Conservation (phyloP, 1,140 invertebrate species). For the Drosophila tristis region DNA sequence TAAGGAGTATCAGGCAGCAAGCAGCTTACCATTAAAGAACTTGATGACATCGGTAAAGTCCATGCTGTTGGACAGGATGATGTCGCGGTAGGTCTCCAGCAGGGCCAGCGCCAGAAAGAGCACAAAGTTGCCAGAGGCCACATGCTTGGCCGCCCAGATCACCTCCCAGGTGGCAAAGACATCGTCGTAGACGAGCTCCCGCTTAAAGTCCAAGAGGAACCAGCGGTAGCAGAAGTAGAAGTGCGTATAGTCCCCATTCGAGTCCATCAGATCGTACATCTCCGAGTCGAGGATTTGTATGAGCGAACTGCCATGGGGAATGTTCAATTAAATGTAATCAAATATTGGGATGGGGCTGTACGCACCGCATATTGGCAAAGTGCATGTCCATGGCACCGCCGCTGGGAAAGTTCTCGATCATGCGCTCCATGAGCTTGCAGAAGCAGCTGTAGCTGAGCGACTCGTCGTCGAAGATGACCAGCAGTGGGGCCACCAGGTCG, state of each 20-base stretch:
- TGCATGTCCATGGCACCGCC: constrained; percentile 97
- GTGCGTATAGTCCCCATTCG: constrained; percentile 97
- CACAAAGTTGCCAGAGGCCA: constrained; percentile 95
- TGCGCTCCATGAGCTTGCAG: constrained; percentile 94
- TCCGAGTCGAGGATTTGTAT: constrained; percentile 96
- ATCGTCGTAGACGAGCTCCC: constrained; percentile 95
- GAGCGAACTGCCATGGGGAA: constrained; percentile 85
- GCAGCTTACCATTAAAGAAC: constrained; percentile 94
- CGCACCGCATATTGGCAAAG: constrained; percentile 96
- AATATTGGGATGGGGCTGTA: background rate
- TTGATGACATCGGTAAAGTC: constrained; percentile 99
- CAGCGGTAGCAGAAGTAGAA: constrained; percentile 99
- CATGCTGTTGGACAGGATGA: constrained; percentile 97
- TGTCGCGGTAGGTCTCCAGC: constrained; percentile 96
- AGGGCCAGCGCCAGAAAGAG: constrained; percentile 96
- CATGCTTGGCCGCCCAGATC: constrained; percentile 96
- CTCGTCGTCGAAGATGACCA: constrained; percentile 97
- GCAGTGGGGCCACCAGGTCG: constrained; percentile 95
- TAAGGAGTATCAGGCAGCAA: background rate
- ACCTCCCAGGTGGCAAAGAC: constrained; percentile 97
- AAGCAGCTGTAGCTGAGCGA: constrained; percentile 96
- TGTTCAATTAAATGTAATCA: no score
- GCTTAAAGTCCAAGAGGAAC: constrained; percentile 90
- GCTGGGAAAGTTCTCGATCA: constrained; percentile 96
- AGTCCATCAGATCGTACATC: constrained; percentile 97